Percentiles rank a stretch among this genome's conserved stretches.
Conservation (phyloP, 2,888 invertebrate species). For the Hirudinaria manillensis region DNA sequence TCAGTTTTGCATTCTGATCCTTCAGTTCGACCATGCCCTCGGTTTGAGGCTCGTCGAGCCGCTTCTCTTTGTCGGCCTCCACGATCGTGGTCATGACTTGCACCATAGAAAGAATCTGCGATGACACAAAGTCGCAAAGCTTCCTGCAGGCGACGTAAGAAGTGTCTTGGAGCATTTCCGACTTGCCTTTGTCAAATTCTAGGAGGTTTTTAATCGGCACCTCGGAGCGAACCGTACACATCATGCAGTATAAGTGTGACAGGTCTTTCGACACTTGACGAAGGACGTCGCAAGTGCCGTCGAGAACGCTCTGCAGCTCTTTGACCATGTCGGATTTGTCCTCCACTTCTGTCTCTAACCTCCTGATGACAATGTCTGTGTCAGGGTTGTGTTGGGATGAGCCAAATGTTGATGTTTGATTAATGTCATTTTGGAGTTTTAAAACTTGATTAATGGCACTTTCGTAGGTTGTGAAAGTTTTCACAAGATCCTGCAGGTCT, state of each 20-base stretch:
- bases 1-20: conserved; percentile 76
- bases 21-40: conserved; percentile 65
- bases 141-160: conserved; percentile 26
- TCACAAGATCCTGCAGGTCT: conserved; percentile 26
- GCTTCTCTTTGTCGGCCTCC: conserved; percentile 22
- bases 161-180: neutral
- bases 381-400: conserved; percentile 1
- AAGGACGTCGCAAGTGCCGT: conserved; percentile 70
- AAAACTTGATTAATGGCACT: conserved; percentile 28
- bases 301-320: conserved; percentile 57
- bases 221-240: conserved; percentile 91
- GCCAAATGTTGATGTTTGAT: neutral
- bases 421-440: conserved; percentile 15
- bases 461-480: conserved; percentile 23
- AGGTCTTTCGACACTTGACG: conserved; percentile 82
- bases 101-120: conserved; percentile 16
- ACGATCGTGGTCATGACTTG: conserved; percentile 22
- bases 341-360: conserved; percentile 30
- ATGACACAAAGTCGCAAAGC: conserved; percentile 21
- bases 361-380: conserved; percentile 16
- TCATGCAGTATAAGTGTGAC: conserved; percentile 71
- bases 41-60: conserved; percentile 24
- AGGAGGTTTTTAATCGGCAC: conserved; percentile 75
- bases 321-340: conserved; percentile 63
- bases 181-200: conserved; percentile 56